Evolutionary conservation across 2,797 vertebrate genomes (phyloP).

Genomic region (Zalophus californianus): DNA sequence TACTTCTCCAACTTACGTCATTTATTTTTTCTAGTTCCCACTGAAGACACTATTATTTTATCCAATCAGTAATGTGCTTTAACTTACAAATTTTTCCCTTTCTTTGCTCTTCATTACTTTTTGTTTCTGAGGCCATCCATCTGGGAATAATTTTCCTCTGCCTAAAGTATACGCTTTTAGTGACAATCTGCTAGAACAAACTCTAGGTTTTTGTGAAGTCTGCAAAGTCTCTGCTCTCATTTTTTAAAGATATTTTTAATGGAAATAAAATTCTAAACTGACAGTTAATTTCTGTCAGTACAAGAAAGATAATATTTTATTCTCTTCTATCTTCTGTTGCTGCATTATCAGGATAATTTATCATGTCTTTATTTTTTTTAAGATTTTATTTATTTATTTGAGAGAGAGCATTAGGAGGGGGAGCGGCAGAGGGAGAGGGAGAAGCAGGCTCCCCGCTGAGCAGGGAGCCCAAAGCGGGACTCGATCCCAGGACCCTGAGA

Average conservation of each 20-base stretch:
- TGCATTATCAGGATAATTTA: not conserved
- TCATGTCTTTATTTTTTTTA: not conserved
- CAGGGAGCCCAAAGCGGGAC: too few relatives aligned
- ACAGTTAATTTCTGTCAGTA: not conserved
- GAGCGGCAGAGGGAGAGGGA: too few relatives aligned
- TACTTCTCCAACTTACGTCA: not conserved
- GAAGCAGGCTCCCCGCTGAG: too few relatives aligned
- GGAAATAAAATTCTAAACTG: not conserved
- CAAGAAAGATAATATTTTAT: not conserved
- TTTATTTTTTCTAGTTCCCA: not conserved
- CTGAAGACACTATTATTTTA: not conserved
- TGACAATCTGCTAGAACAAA: not conserved
- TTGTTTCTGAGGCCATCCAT: not conserved
- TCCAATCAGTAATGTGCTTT: not conserved
- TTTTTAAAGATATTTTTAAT: not conserved
- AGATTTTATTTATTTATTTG: too few relatives aligned
- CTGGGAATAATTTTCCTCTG: slow-evolving; percentile 31
- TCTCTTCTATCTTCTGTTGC: not conserved
- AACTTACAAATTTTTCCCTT: not conserved
- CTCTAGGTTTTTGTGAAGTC: not conserved
- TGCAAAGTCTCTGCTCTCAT: not conserved
- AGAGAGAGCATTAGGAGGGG: too few relatives aligned
- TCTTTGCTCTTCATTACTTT: not conserved
- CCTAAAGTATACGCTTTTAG: not conserved
- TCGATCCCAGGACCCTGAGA: too few relatives aligned